Percentiles rank a stretch among this genome's conserved stretches.
These are phyloP conservation scores for Heliconius congener DNA, from an alignment of 1,140 invertebrate species.

Conservation along the genomic window DNA sequence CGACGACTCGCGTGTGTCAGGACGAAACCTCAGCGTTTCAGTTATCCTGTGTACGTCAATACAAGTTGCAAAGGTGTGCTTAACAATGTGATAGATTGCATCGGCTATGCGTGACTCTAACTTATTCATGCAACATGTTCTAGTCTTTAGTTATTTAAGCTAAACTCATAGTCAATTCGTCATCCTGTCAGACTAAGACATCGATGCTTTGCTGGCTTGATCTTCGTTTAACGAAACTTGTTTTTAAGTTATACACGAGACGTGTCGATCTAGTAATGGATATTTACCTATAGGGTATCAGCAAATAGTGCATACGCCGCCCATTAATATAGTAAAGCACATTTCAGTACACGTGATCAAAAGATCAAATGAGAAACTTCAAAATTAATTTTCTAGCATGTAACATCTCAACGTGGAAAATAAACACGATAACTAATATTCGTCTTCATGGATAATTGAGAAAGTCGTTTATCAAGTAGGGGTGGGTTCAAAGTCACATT, in stretches of 20 bases:
- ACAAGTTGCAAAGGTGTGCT: neutral
- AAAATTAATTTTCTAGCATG: slow-evolving; percentile 22
- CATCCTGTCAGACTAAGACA: slow-evolving; percentile 47
- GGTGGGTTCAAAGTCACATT: slow-evolving; percentile 45
- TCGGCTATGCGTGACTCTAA: slow-evolving; percentile 30
- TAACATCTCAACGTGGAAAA: slow-evolving; percentile 17
- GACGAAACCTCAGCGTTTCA: slow-evolving; percentile 47
- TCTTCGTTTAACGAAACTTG: slow-evolving; percentile 22
- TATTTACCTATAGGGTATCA: slow-evolving; percentile 30
- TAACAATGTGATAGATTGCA: neutral
- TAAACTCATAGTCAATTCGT: slow-evolving; percentile 45
- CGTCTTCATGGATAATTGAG: slow-evolving; percentile 28
- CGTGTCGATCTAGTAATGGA: slow-evolving; percentile 37
- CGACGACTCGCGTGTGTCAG: slow-evolving; percentile 50
- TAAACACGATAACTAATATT: slow-evolving; percentile 29
- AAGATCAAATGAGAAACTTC: slow-evolving; percentile 28
- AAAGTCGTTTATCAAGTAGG: slow-evolving; percentile 40
- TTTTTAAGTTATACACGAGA: slow-evolving; percentile 23
- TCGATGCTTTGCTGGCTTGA: slow-evolving; percentile 29
- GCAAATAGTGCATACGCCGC: neutral
- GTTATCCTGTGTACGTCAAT: slow-evolving; percentile 19
- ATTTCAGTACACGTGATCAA: slow-evolving; percentile 17
- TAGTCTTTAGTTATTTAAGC: slow-evolving; percentile 23
- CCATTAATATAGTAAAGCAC: slow-evolving; percentile 22
- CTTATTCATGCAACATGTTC: slow-evolving; percentile 30